Evolutionary conservation across 92 coral and sea anemone genomes (phyloP).

Genomic region (Ricordea florida): DNA sequence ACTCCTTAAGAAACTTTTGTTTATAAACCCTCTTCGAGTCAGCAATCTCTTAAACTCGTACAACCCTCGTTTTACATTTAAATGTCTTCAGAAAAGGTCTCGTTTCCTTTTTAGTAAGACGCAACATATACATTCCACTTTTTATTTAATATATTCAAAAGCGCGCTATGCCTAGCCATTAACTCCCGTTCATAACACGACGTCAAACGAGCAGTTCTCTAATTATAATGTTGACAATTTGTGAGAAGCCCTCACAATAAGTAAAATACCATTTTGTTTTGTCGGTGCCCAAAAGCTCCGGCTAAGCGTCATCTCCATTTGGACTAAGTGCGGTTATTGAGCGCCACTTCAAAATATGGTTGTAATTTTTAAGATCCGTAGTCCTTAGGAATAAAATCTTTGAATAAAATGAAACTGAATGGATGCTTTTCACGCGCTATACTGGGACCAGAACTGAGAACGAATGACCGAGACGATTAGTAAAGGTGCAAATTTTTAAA

Average conservation of each 20-base stretch:
- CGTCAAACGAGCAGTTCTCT: slow-evolving; percentile 45
- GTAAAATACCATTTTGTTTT: slow-evolving; percentile 30
- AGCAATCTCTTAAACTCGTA: not conserved
- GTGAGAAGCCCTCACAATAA: not conserved
- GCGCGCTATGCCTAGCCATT: slow-evolving; percentile 18
- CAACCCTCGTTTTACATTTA: not conserved
- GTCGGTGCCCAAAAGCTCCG: not conserved
- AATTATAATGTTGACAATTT: slow-evolving; percentile 46
- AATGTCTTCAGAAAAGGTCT: not conserved
- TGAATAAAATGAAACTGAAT: too few species aligned
- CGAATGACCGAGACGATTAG: slow-evolving; percentile 19
- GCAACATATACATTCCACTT: slow-evolving; percentile 20
- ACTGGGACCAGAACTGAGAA: not conserved
- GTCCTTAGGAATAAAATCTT: too few species aligned
- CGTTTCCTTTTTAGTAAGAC: slow-evolving; percentile 22
- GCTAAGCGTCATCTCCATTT: not conserved
- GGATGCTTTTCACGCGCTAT: too few species aligned
- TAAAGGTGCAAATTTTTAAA: slow-evolving; percentile 36
- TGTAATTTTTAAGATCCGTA: slow-evolving; percentile 18
- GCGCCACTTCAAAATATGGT: slow-evolving; percentile 8
- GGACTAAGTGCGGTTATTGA: not conserved
- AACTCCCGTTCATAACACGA: slow-evolving; percentile 38
- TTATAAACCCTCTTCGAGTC: not conserved
- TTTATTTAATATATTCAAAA: slow-evolving; percentile 31
- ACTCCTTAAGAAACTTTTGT: not conserved